These are phyloP conservation scores for Chaitophorus viminalis DNA, from an alignment of 2,888 invertebrate species.

Conservation along the genomic window DNA sequence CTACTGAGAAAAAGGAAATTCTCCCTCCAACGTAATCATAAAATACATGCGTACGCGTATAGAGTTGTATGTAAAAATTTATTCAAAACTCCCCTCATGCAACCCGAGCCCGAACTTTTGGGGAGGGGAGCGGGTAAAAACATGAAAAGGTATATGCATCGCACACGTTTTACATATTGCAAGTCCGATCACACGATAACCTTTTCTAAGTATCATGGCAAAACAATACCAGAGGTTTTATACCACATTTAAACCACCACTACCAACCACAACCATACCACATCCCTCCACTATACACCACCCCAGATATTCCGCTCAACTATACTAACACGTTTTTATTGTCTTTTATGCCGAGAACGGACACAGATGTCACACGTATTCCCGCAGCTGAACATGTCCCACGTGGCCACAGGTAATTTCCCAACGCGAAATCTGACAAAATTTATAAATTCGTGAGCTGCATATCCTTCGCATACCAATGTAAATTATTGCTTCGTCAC, in stretches of 20 bases:
- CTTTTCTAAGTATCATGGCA: slow-evolving; percentile 55
- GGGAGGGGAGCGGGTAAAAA: background rate
- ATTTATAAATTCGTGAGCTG: background rate
- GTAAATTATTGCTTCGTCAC: background rate
- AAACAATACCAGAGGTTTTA: slow-evolving; percentile 46
- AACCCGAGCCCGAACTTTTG: background rate
- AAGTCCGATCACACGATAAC: slow-evolving; percentile 60
- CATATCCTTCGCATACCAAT: background rate
- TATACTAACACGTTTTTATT: background rate
- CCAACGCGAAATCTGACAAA: background rate
- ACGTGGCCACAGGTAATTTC: slow-evolving; percentile 24
- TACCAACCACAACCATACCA: too few relatives aligned
- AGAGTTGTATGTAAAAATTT: slow-evolving; percentile 32
- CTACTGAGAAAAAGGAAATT: background rate
- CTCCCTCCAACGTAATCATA: slow-evolving; percentile 49
- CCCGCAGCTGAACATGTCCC: background rate
- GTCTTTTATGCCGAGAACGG: slow-evolving; percentile 6
- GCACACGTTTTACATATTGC: slow-evolving; percentile 48
- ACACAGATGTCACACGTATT: slow-evolving; percentile 44
- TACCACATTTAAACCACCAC: slow-evolving; percentile 36
- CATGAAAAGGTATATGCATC: slow-evolving; percentile 29
- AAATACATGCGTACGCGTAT: slow-evolving; percentile 7
- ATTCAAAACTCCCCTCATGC: slow-evolving; percentile 42
- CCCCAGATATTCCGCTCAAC: background rate
- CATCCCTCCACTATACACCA: background rate